A percentile compares a stretch with the other conserved stretches of the same genome.
Conservation (phyloP, 2,797 vertebrate genomes). For the Thripadectes ignobilis region DNA sequence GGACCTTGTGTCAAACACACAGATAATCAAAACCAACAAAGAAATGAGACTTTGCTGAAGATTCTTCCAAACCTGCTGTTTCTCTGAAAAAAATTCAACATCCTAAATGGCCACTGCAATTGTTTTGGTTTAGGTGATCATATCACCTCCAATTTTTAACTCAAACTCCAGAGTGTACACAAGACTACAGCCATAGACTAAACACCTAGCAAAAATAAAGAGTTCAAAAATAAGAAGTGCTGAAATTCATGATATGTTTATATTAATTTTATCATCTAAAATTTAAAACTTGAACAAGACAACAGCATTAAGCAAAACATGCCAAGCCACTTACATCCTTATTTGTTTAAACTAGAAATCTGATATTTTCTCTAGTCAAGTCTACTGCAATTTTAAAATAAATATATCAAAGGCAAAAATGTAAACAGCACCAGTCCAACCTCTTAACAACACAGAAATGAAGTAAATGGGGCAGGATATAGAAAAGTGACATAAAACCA, state of each 20-base stretch:
- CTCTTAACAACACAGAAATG: not conserved
- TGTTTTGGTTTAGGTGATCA: not conserved
- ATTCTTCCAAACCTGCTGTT: not conserved
- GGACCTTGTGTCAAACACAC: rapidly evolving
- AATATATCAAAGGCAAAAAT: not conserved
- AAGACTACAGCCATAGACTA: not conserved
- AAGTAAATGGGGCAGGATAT: not conserved
- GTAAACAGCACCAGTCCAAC: not conserved
- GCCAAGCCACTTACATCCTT: not conserved
- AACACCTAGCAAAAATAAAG: not conserved
- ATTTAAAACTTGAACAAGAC: not conserved
- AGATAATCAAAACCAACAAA: not conserved
- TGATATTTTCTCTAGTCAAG: not conserved
- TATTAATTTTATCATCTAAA: not conserved
- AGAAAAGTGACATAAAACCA: not conserved
- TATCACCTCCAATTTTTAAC: not conserved
- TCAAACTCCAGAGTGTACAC: not conserved
- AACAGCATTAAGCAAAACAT: not conserved
- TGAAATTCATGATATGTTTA: not conserved
- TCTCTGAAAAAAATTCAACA: not conserved
- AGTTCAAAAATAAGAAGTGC: not conserved
- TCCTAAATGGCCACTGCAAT: not conserved
- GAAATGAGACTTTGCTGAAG: not conserved
- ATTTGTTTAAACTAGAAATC: not conserved
- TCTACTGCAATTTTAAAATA: not conserved